phyloP scores from a whole-genome alignment of 2,113 vertebrate species.

The Todiramphus chloris region DNA sequence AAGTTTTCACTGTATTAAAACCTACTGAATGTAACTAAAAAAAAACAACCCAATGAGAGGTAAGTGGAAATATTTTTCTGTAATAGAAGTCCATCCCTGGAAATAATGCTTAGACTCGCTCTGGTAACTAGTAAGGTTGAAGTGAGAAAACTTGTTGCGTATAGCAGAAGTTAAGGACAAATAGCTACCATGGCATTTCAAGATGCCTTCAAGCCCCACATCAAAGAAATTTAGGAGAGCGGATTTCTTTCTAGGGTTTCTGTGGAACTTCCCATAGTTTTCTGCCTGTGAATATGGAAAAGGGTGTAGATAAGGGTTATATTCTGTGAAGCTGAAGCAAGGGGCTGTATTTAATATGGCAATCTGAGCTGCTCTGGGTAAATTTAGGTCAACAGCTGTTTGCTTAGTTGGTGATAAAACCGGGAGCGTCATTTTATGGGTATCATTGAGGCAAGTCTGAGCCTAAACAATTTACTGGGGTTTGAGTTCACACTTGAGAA shows the following conservation, averaged over 20 bases:
- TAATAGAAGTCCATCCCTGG: neutral
- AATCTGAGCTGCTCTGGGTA: neutral
- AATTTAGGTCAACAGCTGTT: neutral
- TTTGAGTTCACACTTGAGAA: neutral
- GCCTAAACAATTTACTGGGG: neutral
- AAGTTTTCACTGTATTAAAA: neutral
- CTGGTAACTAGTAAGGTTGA: neutral
- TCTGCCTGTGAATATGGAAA: neutral
- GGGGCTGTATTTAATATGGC: neutral
- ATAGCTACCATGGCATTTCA: neutral
- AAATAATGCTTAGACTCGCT: neutral
- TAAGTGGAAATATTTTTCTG: neutral
- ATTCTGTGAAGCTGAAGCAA: neutral
- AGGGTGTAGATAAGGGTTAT: neutral
- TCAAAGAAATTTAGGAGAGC: neutral
- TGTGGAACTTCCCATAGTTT: neutral
- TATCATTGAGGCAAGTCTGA: neutral
- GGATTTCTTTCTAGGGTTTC: neutral
- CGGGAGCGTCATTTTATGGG: neutral
- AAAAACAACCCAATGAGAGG: accelerated
- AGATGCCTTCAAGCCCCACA: accelerated
- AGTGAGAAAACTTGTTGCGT: neutral
- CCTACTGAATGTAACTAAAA: neutral
- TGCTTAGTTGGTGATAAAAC: neutral
- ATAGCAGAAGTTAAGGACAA: neutral